These are phyloP conservation scores for Rhyzopertha dominica DNA, from an alignment of 1,140 invertebrate species.

Conservation along the genomic window DNA sequence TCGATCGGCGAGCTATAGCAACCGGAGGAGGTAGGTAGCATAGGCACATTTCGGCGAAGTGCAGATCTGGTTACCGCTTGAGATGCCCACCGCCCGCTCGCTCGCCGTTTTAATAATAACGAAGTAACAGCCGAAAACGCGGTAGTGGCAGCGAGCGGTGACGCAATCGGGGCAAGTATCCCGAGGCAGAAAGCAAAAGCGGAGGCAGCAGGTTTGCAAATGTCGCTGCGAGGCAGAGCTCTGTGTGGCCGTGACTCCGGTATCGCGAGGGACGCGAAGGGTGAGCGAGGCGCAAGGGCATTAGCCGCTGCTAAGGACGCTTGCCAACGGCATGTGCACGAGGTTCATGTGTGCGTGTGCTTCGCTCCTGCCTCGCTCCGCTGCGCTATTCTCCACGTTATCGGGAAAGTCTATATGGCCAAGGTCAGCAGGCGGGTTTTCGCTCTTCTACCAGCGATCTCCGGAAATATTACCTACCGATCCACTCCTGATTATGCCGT, in stretches of 20 bases:
- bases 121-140: too few species aligned
- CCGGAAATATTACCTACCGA: not conserved
- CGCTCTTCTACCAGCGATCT: not conserved
- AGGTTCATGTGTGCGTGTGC: conserved; percentile 25
- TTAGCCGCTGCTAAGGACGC: conserved; percentile 41
- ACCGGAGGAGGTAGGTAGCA: too few species aligned
- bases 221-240: conserved; percentile 24
- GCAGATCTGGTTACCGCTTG: too few species aligned
- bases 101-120: too few species aligned
- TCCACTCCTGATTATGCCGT: not conserved
- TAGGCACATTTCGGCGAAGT: too few species aligned
- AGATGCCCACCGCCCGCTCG: too few species aligned
- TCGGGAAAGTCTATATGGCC: conserved; percentile 24
- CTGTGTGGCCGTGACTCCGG: conserved; percentile 30
- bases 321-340: conserved; percentile 29
- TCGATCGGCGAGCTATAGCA: too few species aligned
- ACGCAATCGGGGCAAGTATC: too few species aligned
- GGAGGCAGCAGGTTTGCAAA: conserved; percentile 39
- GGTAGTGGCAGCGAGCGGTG: conserved; percentile 2
- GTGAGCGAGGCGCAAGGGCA: conserved; percentile 26
- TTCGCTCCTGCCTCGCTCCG: conserved; percentile 15
- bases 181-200: too few species aligned
- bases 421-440: conserved; percentile 12
- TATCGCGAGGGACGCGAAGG: conserved; percentile 17
- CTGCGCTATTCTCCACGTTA: conserved; percentile 14